Conservation (phyloP, 2,888 invertebrate genomes). For the Phortica okadai region DNA sequence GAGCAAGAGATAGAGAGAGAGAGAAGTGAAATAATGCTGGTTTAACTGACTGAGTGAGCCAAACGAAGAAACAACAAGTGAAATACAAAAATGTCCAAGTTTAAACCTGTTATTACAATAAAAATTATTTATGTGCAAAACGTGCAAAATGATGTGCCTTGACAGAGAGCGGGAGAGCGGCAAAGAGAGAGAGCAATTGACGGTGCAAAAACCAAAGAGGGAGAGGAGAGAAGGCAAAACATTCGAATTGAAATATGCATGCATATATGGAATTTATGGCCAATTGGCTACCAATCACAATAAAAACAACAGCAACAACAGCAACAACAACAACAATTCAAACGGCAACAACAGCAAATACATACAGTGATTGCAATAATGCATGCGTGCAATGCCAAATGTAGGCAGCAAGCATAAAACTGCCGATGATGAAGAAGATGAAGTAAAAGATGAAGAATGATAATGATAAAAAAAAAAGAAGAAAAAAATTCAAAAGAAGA, state of each 20-base stretch:
- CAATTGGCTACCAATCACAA: constrained; percentile 22
- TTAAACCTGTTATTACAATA: constrained; percentile 29
- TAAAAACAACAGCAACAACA: neutral
- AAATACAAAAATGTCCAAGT: neutral
- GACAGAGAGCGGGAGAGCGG: no score
- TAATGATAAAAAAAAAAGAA: neutral
- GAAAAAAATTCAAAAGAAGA: neutral
- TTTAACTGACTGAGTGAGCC: no score
- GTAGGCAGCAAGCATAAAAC: no score
- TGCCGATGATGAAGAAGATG: no score
- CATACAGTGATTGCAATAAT: neutral
- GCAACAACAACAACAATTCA: constrained; percentile 5
- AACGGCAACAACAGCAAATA: no score
- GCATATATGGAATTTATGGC: constrained; percentile 12
- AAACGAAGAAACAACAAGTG: neutral
- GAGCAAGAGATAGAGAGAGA: no score
- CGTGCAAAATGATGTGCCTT: neutral
- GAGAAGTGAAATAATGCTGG: no score
- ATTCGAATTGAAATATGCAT: neutral
- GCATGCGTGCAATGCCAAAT: neutral
- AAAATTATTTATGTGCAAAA: constrained; percentile 24
- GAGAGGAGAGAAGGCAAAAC: neutral
- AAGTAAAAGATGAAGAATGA: no score
- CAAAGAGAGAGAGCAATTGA: no score
- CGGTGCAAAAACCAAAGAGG: no score